phyloP scores from a whole-genome alignment of 2,113 vertebrate genomes.

The Gorsachius goisagi region DNA sequence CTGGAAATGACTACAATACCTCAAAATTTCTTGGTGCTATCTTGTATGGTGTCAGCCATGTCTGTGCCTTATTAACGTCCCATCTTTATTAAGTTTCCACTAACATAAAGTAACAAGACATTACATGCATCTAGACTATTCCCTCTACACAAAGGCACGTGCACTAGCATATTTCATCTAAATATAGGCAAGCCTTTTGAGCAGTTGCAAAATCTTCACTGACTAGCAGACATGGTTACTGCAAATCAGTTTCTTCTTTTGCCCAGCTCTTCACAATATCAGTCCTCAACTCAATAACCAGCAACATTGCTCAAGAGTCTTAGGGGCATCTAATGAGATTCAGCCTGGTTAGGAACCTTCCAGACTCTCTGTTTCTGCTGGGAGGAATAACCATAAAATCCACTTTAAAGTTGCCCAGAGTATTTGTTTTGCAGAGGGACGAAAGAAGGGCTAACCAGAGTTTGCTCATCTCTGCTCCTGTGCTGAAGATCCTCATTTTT shows the following conservation, averaged over 20 bases:
- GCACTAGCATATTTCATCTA: neutral
- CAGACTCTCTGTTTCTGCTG: neutral
- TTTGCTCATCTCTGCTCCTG: neutral
- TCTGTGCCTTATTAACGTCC: neutral
- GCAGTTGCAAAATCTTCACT: neutral
- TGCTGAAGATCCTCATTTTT: neutral
- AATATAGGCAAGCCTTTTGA: neutral
- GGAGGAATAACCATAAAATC: neutral
- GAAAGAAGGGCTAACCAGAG: neutral
- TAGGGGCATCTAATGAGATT: neutral
- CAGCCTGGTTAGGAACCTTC: neutral
- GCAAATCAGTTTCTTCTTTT: neutral
- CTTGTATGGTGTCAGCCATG: neutral
- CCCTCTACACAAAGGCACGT: neutral
- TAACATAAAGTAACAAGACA: neutral
- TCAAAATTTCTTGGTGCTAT: neutral
- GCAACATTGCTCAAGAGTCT: neutral
- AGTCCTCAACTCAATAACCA: neutral
- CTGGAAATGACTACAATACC: neutral
- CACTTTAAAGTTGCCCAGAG: neutral
- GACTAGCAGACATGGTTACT: neutral
- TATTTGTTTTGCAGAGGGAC: neutral
- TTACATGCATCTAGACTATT: neutral
- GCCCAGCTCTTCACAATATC: neutral
- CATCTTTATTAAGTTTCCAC: neutral